Percentiles rank a stretch among this genome's conserved stretches.
These are phyloP conservation scores for Gonocerus acuteangulatus DNA, from an alignment of 2,888 invertebrate genomes.

Conservation along the genomic window DNA sequence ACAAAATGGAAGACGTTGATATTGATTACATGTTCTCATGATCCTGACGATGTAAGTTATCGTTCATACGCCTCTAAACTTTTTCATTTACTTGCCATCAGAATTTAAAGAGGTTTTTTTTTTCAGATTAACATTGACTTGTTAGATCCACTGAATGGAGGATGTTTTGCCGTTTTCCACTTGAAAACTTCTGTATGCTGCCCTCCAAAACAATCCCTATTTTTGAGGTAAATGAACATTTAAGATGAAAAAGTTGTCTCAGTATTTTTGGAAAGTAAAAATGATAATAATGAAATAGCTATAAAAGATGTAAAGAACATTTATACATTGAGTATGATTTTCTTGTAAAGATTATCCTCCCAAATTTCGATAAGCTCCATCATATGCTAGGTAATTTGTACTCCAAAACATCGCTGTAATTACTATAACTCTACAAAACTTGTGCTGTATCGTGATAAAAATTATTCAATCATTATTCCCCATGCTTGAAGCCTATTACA, in stretches of 20 bases:
- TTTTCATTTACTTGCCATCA: too few species aligned
- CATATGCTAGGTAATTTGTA: background rate
- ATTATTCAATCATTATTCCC: too few species aligned
- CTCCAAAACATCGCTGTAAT: too few species aligned
- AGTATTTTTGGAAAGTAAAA: background rate
- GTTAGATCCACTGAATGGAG: slow-evolving; percentile 12
- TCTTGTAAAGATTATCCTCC: background rate
- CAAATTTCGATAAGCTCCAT: background rate
- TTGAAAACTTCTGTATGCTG: slow-evolving; percentile 27
- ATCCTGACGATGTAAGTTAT: slow-evolving; percentile 19
- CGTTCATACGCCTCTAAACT: too few species aligned
- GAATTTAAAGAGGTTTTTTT: too few species aligned
- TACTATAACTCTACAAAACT: too few species aligned
- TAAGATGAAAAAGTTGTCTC: background rate
- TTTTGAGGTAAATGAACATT: slow-evolving; percentile 8
- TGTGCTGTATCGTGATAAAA: too few species aligned
- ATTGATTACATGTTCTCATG: slow-evolving; percentile 30
- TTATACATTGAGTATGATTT: background rate
- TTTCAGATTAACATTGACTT: slow-evolving; percentile 19
- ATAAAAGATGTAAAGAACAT: background rate
- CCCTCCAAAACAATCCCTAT: slow-evolving; percentile 15
- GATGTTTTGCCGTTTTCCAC: slow-evolving; percentile 25
- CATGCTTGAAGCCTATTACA: too few species aligned
- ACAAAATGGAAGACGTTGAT: slow-evolving; percentile 30
- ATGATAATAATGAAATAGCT: too few species aligned